Evolutionary conservation across 2,888 invertebrate genomes (phyloP).

Genomic region (Tricholauxania praeusta): DNA sequence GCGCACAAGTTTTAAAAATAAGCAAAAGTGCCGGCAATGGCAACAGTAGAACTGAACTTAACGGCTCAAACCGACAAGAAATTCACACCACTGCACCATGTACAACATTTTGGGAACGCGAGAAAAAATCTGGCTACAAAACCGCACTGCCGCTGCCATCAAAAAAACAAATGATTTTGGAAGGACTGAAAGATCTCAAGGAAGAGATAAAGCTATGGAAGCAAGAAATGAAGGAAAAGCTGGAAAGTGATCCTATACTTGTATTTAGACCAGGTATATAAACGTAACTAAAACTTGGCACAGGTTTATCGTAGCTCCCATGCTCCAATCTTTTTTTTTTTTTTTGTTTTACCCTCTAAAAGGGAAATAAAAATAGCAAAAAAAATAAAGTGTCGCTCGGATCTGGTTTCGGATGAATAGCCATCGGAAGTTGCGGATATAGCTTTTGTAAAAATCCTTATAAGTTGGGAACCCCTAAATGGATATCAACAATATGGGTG

Average conservation of each 20-base stretch:
- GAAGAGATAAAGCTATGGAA: constrained; percentile 76
- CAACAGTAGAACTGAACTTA: not conserved
- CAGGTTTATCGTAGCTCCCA: too few species aligned
- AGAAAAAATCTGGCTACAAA: constrained; percentile 66
- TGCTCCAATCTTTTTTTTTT: too few species aligned
- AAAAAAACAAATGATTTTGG: constrained; percentile 71
- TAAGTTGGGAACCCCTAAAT: too few species aligned
- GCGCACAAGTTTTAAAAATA: not conserved
- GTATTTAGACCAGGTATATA: constrained; percentile 63
- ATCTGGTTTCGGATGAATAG: too few species aligned
- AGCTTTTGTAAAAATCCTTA: too few species aligned
- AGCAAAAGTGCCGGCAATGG: not conserved
- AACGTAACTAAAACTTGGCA: not conserved
- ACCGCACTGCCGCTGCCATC: constrained; percentile 62
- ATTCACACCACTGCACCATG: constrained; percentile 60
- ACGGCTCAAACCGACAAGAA: not conserved
- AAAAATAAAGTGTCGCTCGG: too few species aligned
- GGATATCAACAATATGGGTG: too few species aligned
- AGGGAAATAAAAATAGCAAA: too few species aligned
- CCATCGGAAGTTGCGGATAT: too few species aligned
- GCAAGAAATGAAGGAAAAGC: constrained; percentile 76
- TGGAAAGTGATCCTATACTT: constrained; percentile 74
- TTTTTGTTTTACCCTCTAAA: too few species aligned
- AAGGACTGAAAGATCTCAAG: constrained; percentile 77
- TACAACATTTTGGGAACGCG: constrained; percentile 65